A percentile compares a stretch with the other conserved stretches of the same genome.
Evolutionary conservation across 2,888 invertebrate genomes (phyloP).

Genomic region (Stramonita haemastoma): DNA sequence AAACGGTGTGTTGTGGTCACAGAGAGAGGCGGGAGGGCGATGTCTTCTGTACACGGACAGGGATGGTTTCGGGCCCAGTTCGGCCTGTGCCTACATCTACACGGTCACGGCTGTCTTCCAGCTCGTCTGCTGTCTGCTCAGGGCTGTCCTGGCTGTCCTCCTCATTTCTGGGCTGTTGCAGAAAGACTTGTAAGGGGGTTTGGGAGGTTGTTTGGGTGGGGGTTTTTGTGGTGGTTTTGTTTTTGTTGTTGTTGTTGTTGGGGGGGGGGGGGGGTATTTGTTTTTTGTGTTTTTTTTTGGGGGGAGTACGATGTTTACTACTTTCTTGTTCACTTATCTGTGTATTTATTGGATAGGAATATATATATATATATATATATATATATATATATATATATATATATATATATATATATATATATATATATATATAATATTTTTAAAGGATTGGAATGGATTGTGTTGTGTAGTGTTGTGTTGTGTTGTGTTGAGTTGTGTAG

Average conservation of each 20-base stretch:
- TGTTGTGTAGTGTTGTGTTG: too few relatives aligned
- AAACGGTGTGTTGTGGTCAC: neutral
- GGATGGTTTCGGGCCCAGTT: neutral
- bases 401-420: neutral
- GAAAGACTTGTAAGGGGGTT: slow-evolving; percentile 24
- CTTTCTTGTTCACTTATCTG: too few relatives aligned
- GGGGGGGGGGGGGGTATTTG: too few relatives aligned
- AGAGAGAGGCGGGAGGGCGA: slow-evolving; percentile 32
- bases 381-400: too few relatives aligned
- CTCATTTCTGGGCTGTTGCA: slow-evolving; percentile 35
- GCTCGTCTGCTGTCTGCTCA: slow-evolving; percentile 34
- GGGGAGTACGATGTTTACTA: too few relatives aligned
- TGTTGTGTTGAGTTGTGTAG: too few relatives aligned
- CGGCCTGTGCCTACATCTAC: slow-evolving; percentile 46
- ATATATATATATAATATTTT: neutral
- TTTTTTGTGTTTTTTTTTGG: too few relatives aligned
- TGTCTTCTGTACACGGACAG: slow-evolving; percentile 40
- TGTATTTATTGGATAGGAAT: too few relatives aligned
- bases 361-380: too few relatives aligned
- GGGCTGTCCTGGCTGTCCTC: slow-evolving; percentile 27
- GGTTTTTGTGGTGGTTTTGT: neutral
- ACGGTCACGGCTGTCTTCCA: slow-evolving; percentile 46
- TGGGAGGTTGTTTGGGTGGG: neutral
- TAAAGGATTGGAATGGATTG: too few relatives aligned
- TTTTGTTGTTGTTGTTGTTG: too few relatives aligned